phyloP scores from a whole-genome alignment of 2,888 invertebrate species.

The Parnassius smintheus region DNA sequence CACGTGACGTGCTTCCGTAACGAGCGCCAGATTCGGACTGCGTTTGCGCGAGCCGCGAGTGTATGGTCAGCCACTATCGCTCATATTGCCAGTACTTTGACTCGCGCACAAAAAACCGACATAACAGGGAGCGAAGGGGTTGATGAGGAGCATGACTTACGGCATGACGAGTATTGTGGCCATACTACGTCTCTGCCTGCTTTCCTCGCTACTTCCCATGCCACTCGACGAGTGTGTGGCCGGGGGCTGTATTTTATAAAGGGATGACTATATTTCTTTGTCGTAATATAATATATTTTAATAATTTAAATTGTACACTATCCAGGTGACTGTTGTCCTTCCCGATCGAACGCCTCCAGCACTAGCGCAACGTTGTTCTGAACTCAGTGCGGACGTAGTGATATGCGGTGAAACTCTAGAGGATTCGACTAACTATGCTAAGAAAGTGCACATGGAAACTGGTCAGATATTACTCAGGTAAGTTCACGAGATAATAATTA shows the following conservation, averaged over 20 bases:
- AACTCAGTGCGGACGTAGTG: conserved; percentile 67
- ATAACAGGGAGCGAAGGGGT: no score
- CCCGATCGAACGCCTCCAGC: conserved; percentile 62
- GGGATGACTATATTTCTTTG: background rate
- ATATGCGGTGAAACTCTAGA: conserved; percentile 57
- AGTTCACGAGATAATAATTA: background rate
- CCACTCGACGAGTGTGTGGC: no score
- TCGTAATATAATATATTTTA: background rate
- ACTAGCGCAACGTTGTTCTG: conserved; percentile 64
- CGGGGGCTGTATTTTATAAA: background rate
- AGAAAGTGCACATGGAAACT: conserved; percentile 52
- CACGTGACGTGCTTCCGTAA: no score
- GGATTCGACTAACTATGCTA: conserved; percentile 54
- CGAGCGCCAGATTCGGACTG: no score
- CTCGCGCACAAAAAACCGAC: no score
- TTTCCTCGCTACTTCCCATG: no score
- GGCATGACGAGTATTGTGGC: no score
- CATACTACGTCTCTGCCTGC: no score
- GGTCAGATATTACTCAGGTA: conserved; percentile 37
- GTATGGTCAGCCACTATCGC: no score
- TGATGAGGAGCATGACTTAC: no score
- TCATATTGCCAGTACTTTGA: no score
- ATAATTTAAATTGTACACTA: background rate
- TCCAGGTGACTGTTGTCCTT: conserved; percentile 68
- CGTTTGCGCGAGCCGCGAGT: no score